These are phyloP conservation scores for Calliopsis andreniformis DNA, from an alignment of 1,140 invertebrate species.

Conservation along the genomic window DNA sequence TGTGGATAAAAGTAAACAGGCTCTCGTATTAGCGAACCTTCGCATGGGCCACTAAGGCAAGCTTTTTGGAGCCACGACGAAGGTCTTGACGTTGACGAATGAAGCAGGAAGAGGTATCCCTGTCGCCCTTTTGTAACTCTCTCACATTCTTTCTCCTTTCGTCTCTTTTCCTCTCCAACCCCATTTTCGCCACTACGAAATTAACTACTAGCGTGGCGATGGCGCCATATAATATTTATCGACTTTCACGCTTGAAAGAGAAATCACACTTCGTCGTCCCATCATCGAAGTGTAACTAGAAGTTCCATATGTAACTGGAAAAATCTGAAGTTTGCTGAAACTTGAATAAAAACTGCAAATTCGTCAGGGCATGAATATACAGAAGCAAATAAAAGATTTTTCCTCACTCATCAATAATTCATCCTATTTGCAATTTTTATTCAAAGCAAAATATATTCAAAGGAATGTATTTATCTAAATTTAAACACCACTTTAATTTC, in stretches of 20 bases:
- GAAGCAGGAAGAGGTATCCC: conserved; percentile 56
- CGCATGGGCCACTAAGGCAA: conserved; percentile 41
- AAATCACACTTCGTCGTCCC: conserved; percentile 1
- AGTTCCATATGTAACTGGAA: neutral
- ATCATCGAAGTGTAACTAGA: neutral
- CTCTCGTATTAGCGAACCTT: conserved; percentile 51
- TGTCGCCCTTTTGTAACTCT: conserved; percentile 47
- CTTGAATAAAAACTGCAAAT: too few relatives aligned
- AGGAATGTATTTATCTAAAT: too few relatives aligned
- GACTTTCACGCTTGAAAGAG: conserved; percentile 23
- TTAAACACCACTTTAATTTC: too few relatives aligned
- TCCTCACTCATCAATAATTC: neutral
- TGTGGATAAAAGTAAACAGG: conserved; percentile 67
- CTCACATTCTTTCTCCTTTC: conserved; percentile 18
- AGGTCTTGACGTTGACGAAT: conserved; percentile 58
- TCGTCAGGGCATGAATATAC: too few relatives aligned
- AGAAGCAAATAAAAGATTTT: too few relatives aligned
- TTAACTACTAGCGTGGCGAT: conserved; percentile 34
- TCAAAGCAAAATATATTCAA: neutral
- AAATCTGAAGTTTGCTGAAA: neutral
- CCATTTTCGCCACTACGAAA: conserved; percentile 25
- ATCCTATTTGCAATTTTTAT: neutral
- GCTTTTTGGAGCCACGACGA: conserved; percentile 34
- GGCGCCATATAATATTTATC: conserved; percentile 41
- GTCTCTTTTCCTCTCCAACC: neutral